Evolutionary conservation across 2,888 invertebrate genomes (phyloP), one percentile per base, ranked within the genome.

Genomic region (Uropetala carovei): DNA sequence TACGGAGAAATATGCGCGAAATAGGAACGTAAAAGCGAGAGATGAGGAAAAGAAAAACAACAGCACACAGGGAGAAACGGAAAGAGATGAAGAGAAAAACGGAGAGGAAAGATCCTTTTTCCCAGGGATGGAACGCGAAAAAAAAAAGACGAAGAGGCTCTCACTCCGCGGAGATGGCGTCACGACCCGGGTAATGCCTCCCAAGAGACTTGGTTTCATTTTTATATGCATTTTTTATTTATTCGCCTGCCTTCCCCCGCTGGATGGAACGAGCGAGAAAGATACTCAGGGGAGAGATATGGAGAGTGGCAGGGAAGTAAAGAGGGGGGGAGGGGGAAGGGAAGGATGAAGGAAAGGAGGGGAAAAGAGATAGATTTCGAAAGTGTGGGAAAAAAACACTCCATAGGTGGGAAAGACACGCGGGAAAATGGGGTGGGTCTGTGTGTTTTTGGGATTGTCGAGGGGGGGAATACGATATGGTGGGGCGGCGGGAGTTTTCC

Each of bases 191-290:
- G 89, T 89, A 89, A 89, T 89, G 89, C 89, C 43, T 89, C 89
- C 89, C 89, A 22, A 18, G 89, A 58, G 89, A 68, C 89, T 89
- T 43, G 64, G 89, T 89, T 89, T 89, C 89, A 89, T 89, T 89
- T 89, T 89, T 89, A 89, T 89, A 89, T 68, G 89, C 89, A 89
- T 89, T 89, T 89, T 89, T 89, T 89, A 89, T 89, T 89, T 89
- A 89, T 89, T 89, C 89, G 64, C 89, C 89, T 89, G 43, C 68
- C 89, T 89, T 64, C 64, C 64, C 64, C 86, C 86, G 27, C 59
- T 16, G 86, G 86, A 60, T 30, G 86, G 86, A 60, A 27, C 60
- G 85, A 59, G 75, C 75, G 75, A 27, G 75, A 75, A 75, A 75
- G 75, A 75, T 75, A 75, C 75, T 75, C 75, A 75, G 22, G 75